Conservation (phyloP, 2,888 invertebrate species). For the Erebia palarica region DNA sequence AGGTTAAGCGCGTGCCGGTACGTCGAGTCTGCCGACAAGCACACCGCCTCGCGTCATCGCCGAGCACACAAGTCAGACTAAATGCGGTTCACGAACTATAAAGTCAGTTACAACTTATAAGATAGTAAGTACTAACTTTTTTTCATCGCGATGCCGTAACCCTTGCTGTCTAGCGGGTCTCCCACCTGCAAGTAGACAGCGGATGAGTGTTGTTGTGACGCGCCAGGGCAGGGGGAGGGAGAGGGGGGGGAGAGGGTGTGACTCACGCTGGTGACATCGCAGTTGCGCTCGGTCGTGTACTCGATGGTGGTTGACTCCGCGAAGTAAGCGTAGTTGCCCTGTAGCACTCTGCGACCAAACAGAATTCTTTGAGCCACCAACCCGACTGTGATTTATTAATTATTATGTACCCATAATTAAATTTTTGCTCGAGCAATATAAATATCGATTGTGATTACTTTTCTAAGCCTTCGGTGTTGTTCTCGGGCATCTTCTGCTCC, state of each 20-base stretch:
- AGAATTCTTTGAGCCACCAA: no score
- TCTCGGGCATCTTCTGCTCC: conserved; percentile 76
- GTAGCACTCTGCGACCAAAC: conserved; percentile 45
- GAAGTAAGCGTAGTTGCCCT: conserved; percentile 88
- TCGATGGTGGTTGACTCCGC: conserved; percentile 96
- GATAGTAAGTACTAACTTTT: conserved; percentile 80
- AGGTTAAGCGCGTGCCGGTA: conserved; percentile 90
- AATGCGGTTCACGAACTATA: background rate
- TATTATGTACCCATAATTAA: no score
- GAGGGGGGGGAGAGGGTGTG: background rate
- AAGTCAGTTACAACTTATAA: no score
- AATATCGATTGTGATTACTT: conserved; percentile 53
- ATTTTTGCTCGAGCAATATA: no score
- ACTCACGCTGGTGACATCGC: conserved; percentile 85
- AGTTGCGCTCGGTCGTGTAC: conserved; percentile 89
- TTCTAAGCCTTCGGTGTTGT: conserved; percentile 85
- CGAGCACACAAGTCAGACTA: background rate
- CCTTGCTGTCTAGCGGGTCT: conserved; percentile 89
- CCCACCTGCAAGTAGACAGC: conserved; percentile 79
- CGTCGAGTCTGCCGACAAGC: conserved; percentile 10
- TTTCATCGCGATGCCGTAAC: conserved; percentile 93
- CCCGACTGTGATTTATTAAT: no score
- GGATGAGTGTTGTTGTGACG: background rate
- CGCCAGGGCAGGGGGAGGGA: background rate
- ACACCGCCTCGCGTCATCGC: background rate